A percentile compares a stretch with the other conserved stretches of the same genome.
Evolutionary conservation across 2,888 invertebrate species (phyloP).

Genomic region (Phragmatobia fuliginosa): DNA sequence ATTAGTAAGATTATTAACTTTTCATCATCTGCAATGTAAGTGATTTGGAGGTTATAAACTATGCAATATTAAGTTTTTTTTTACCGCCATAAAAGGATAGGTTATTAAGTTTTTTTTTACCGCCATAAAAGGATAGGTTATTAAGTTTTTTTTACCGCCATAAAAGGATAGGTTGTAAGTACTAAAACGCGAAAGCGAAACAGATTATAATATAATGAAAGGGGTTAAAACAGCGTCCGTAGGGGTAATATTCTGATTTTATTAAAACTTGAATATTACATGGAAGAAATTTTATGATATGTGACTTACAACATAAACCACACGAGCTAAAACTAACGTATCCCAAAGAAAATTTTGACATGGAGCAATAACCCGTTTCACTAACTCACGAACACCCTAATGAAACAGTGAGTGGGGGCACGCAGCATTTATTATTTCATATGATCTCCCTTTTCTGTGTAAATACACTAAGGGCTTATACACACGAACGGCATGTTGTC

Average conservation of each 20-base stretch:
- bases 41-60: not conserved
- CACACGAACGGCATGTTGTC: no score
- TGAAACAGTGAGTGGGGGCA: constrained; percentile 72
- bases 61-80: not conserved
- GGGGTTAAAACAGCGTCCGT: no score
- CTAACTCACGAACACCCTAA: constrained; percentile 72
- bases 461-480: constrained; percentile 58
- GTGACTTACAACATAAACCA: constrained; percentile 49
- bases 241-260: not conserved
- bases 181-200: not conserved
- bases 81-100: no score
- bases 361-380: constrained; percentile 73
- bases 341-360: constrained; percentile 62
- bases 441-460: constrained; percentile 59
- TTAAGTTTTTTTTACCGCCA: not conserved
- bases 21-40: not conserved
- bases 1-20: not conserved
- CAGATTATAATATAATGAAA: not conserved
- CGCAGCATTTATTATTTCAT: constrained; percentile 71
- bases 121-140: no score
- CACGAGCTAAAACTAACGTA: constrained; percentile 34
- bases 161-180: not conserved
- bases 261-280: constrained; percentile 19
- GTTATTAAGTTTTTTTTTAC: no score
- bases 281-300: constrained; percentile 55